phyloP scores from a whole-genome alignment of 1,140 invertebrate genomes.

The Oedothorax gibbosus region DNA sequence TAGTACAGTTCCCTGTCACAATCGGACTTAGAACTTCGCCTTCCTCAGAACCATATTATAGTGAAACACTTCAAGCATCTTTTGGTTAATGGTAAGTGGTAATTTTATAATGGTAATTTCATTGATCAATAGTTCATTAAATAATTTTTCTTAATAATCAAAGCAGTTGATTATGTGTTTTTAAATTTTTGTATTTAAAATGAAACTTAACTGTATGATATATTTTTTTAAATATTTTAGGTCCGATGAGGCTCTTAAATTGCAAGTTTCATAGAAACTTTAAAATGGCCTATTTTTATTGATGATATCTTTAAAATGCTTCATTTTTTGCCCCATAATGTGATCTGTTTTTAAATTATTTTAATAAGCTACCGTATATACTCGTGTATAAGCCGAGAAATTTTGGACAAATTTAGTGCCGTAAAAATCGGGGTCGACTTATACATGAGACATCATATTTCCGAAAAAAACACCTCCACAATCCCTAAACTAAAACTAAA shows the following conservation, averaged over 20 bases:
- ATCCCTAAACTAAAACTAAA: too few species aligned
- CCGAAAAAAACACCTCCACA: too few species aligned
- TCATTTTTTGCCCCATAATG: not conserved
- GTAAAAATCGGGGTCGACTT: too few species aligned
- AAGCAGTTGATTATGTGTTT: too few species aligned
- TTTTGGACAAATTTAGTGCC: too few species aligned
- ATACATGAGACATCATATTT: too few species aligned
- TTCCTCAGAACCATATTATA: constrained; percentile 37
- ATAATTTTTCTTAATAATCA: too few species aligned
- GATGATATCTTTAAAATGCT: not conserved
- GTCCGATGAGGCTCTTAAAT: not conserved
- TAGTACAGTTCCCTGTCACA: not conserved
- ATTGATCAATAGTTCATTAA: too few species aligned
- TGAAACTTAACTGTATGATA: not conserved
- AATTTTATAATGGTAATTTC: too few species aligned
- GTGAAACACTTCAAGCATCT: constrained; percentile 1
- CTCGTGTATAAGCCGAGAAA: too few species aligned
- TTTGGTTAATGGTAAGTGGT: constrained; percentile 18
- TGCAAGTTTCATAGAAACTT: not conserved
- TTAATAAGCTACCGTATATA: too few species aligned
- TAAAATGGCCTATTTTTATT: not conserved
- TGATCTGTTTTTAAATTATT: not conserved
- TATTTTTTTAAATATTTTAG: not conserved
- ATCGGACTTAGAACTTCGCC: constrained; percentile 14
- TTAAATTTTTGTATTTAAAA: too few species aligned